Base-by-base conservation (phyloP, 2,113 vertebrate genomes). In the Carassius carassius region DNA sequence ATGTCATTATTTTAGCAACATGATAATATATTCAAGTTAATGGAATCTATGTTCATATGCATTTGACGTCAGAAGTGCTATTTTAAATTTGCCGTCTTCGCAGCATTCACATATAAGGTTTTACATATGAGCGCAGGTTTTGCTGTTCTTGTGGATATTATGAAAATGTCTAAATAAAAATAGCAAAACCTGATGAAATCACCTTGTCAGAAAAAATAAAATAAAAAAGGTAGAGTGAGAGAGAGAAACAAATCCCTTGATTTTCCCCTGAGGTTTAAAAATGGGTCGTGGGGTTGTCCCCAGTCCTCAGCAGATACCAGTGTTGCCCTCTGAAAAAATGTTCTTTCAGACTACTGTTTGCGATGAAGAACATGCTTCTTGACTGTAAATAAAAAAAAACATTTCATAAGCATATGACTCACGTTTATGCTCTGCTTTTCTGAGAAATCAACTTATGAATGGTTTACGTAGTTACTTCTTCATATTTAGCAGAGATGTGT, bases 91-190 rank as follows among this genome's bases (percentile, higher is more conserved):
- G 25, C 13, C 32, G 62, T 25, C 25, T 65, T 8, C 5, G 5
- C 62, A 67, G 32, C 17, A 7, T 35, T 67, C 29, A 69, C 65
- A 10, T 19, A 37, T 69, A 32, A 69, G 8, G 29, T 69, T 35
- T 37, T 17, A 73, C 44, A 2, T 44, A 4, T 73, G 69, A 44
- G 37, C 0, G 2, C 35, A 72, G 35, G 69, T 44, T 72, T 72
- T 44, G 21, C 21, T 73, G 37, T 73, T 23, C 37, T 70, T 37
- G 32, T 47, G 70, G 19, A 44, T 44, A 11, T 5, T 14, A 44
- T 73, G 19, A 72, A 72, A 44, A 72, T 41, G 70, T 47, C 21
- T 47, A 73, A 73, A 41, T 21, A 44, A 73, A 73, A 73, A 73
- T 44, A 44, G 70, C 37, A 73, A 73, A 47, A 47, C 70, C 37